A percentile compares a stretch with the other conserved stretches of the same genome.
Conservation (phyloP, 2,113 vertebrate species). For the Corythoichthys intestinalis region DNA sequence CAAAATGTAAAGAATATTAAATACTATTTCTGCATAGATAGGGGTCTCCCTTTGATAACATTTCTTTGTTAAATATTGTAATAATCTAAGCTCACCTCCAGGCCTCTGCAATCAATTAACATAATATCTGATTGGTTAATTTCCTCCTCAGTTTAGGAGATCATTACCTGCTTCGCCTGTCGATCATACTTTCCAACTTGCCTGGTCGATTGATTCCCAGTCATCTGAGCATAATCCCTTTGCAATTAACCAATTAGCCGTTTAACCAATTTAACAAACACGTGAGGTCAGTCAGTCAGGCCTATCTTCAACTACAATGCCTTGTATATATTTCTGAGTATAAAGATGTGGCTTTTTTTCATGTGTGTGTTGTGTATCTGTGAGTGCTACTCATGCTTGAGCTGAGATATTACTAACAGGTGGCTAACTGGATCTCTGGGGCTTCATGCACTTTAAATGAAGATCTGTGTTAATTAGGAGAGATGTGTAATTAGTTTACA, state of each 20-base stretch:
- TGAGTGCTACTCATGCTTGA: slow-evolving; percentile 32
- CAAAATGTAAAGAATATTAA: slow-evolving; percentile 17
- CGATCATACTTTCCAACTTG: slow-evolving; percentile 53
- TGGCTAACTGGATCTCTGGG: slow-evolving; percentile 59
- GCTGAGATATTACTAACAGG: slow-evolving; percentile 64
- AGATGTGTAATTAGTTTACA: slow-evolving; percentile 52
- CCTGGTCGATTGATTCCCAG: slow-evolving; percentile 61
- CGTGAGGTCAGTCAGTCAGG: slow-evolving; percentile 13
- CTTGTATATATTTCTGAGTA: slow-evolving; percentile 10
- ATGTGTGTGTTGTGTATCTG: slow-evolving; percentile 13
- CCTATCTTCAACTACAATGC: background rate
- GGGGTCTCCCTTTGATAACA: slow-evolving; percentile 23
- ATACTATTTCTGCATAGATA: slow-evolving; percentile 17
- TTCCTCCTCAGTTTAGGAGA: slow-evolving; percentile 25
- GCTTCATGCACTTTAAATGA: slow-evolving; percentile 48
- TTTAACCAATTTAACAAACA: slow-evolving; percentile 51
- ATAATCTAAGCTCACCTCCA: slow-evolving; percentile 22
- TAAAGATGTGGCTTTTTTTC: slow-evolving; percentile 7
- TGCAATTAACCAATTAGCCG: slow-evolving; percentile 65
- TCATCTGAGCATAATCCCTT: slow-evolving; percentile 62
- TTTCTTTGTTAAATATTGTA: slow-evolving; percentile 31
- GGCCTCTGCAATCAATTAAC: slow-evolving; percentile 40
- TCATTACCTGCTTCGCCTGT: slow-evolving; percentile 27
- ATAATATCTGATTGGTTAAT: slow-evolving; percentile 52
- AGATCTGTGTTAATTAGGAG: slow-evolving; percentile 61